Evolutionary conservation across 2,797 vertebrate genomes (phyloP), one percentile per base, ranked within the genome.

Genomic region (Dryobates pubescens): DNA sequence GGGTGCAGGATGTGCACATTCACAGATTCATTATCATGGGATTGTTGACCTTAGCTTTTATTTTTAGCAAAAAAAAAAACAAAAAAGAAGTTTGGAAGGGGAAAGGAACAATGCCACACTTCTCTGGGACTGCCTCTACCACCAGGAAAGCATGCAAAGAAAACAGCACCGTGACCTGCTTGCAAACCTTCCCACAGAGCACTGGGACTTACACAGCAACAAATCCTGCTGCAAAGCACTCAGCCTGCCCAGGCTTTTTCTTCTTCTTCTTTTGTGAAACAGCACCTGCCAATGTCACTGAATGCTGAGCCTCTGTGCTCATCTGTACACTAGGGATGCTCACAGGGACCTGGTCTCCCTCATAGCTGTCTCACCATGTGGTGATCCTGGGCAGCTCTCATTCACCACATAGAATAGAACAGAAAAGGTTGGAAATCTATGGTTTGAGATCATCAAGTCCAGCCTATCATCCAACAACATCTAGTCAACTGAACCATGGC

Each of bases 11-110:
- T 7, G 1, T 36, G 70, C 45, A 62, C 27, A 47, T 59, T 74
- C 77, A 62, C 71, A 43, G 13, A 17, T 16, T 79, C n/a, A 13
- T 83, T 88, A 81, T 24, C 68, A 74, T n/a, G 77, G 32, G 29
- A 26, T 30, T 92, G 89, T 65, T 94, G 71, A 78, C 73, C 86
- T 87, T 87, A 83, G 45, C 17, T 92, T 82, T 90, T 77, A 74
- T 89, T 92, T 86, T 74, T 45, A 89, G 91, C 49, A 65, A 71
- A 92, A 41, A 29, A 86, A 3, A 36, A 9, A 36, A 38, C 41
- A 68, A 71, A 90, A 41, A 30, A 83, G 16, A 73, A 81, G 67
- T 2, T 11, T 68, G 45, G 82, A 90, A 26, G 73, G 82, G 87
- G 93, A 95, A 84, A 3, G 30, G 91, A 94, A 95, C 85, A 93